These are phyloP conservation scores for Thripadectes ignobilis DNA, from an alignment of 2,797 vertebrate genomes.

Conservation along the genomic window DNA sequence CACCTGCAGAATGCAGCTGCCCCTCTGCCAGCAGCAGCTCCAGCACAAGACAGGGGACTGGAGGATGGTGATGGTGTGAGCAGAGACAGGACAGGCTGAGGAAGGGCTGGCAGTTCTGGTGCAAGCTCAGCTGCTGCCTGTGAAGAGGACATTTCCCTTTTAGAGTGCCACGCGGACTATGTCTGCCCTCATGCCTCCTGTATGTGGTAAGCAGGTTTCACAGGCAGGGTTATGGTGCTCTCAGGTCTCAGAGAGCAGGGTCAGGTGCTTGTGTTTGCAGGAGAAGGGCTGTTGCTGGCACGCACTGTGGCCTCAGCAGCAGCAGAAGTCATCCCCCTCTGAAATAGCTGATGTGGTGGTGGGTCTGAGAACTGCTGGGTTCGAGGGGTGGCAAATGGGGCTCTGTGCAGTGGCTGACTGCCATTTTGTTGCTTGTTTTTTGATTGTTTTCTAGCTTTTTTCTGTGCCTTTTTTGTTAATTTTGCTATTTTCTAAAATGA, in stretches of 20 bases:
- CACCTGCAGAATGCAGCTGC: not conserved
- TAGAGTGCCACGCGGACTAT: not conserved
- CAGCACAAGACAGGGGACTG: not conserved
- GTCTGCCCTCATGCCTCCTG: not conserved
- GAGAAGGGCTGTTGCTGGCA: not conserved
- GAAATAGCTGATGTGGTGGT: not conserved
- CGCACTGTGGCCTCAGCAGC: not conserved
- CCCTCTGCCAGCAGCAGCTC: not conserved
- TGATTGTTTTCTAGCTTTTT: not conserved
- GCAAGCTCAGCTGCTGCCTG: not conserved
- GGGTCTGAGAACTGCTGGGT: not conserved
- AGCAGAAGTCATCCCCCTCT: not conserved
- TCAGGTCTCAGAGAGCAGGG: not conserved
- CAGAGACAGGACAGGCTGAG: not conserved
- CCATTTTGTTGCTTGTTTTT: not conserved
- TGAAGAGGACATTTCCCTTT: not conserved
- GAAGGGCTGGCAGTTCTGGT: not conserved
- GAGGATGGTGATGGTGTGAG: not conserved
- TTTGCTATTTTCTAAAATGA: constrained; percentile 22
- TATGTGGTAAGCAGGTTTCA: not conserved
- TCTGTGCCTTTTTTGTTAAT: not conserved
- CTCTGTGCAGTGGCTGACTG: not conserved
- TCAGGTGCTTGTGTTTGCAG: not conserved
- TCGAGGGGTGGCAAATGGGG: not conserved
- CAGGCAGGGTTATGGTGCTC: not conserved